phyloP scores from a whole-genome alignment of 2,797 vertebrate species.

The Megalops cyprinoides region DNA sequence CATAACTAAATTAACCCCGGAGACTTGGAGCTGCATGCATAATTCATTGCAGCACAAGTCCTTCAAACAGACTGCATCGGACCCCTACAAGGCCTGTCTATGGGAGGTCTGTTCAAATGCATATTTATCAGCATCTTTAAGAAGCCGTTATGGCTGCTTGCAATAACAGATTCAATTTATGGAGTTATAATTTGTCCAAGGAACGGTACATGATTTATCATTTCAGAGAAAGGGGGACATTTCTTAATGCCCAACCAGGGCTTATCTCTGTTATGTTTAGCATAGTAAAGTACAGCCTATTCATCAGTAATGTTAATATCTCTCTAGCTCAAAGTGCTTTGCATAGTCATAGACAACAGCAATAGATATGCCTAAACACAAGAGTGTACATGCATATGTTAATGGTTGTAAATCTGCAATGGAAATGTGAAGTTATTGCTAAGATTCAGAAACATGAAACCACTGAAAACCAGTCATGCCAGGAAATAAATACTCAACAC shows the following conservation, averaged over 20 bases:
- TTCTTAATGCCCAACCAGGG: not conserved
- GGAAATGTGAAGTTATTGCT: slow-evolving; percentile 1
- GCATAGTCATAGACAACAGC: not conserved
- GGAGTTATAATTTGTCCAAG: not conserved
- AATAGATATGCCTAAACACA: not conserved
- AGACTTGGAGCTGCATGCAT: slow-evolving; percentile 11
- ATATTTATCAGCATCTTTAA: slow-evolving; percentile 20
- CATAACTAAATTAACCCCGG: slow-evolving; percentile 28
- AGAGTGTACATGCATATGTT: not conserved
- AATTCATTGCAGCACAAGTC: slow-evolving; percentile 3
- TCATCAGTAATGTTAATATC: not conserved
- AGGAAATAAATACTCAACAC: too few species aligned
- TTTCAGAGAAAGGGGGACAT: not conserved
- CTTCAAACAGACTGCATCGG: not conserved
- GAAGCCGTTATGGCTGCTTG: not conserved
- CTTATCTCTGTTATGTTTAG: not conserved
- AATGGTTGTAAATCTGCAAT: not conserved
- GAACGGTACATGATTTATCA: not conserved
- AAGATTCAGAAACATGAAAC: not conserved
- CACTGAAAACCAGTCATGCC: too few species aligned
- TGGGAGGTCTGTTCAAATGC: not conserved
- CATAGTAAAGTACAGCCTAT: too few species aligned
- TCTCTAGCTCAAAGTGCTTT: slow-evolving; percentile 1
- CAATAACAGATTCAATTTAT: slow-evolving; percentile 7
- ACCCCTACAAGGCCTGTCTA: not conserved